Conservation (phyloP, 2,113 vertebrate species). For the Morphnarchus princeps region DNA sequence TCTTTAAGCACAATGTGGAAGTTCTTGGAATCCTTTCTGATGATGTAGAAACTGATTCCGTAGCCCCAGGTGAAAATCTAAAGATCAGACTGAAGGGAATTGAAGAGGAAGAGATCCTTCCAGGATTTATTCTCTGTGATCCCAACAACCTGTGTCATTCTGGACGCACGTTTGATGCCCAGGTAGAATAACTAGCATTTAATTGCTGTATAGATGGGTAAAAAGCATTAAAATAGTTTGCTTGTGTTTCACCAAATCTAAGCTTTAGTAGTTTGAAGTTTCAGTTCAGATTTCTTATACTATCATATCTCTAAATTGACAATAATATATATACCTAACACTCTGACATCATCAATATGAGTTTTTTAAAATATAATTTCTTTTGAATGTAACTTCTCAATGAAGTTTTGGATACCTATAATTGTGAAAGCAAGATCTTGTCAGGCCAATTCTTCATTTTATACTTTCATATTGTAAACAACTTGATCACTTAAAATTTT, state of each 20-base stretch:
- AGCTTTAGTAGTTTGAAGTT: neutral
- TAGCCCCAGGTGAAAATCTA: conserved; percentile 93
- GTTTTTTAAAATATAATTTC: neutral
- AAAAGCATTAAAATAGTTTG: neutral
- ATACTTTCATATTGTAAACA: neutral
- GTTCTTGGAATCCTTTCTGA: conserved; percentile 96
- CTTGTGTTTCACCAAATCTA: neutral
- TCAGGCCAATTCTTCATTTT: neutral
- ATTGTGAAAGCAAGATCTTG: neutral
- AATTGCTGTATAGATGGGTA: neutral
- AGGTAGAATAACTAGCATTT: conserved; percentile 73
- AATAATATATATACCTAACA: neutral
- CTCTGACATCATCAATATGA: neutral
- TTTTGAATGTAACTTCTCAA: neutral
- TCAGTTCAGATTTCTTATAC: neutral
- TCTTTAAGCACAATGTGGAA: conserved; percentile 93
- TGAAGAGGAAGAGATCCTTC: conserved; percentile 98
- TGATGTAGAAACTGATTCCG: conserved; percentile 97
- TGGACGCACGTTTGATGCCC: conserved; percentile 96
- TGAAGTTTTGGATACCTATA: neutral
- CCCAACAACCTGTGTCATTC: conserved; percentile 97
- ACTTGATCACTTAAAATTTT: neutral
- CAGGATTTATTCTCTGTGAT: conserved; percentile 97
- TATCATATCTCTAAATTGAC: neutral
- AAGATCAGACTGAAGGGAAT: conserved; percentile 98